These are phyloP conservation scores for Drosophila fungiperda DNA, from an alignment of 2,888 invertebrate genomes.

Conservation along the genomic window DNA sequence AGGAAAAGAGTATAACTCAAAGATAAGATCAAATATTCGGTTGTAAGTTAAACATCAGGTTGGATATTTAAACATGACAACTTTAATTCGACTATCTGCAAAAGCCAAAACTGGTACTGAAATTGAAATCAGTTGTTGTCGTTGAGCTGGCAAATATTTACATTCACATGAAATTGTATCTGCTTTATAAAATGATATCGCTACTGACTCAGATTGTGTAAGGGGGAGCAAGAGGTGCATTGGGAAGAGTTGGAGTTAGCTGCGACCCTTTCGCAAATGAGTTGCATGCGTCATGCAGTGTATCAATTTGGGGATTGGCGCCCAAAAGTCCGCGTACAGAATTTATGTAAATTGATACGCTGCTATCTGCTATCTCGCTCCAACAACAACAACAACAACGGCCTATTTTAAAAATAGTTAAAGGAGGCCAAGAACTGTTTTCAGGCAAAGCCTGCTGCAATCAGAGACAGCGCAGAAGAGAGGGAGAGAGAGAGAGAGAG, in stretches of 20 bases:
- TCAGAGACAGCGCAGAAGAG: conserved; percentile 11
- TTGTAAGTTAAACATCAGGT: background rate
- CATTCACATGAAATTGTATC: background rate
- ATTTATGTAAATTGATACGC: conserved; percentile 75
- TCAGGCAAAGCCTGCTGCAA: conserved; percentile 31
- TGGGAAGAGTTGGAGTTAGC: background rate
- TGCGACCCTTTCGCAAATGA: conserved; percentile 32
- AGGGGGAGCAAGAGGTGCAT: too few species aligned
- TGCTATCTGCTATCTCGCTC: conserved; percentile 54
- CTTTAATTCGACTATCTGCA: background rate
- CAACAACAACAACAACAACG: conserved; percentile 46
- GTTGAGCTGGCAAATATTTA: background rate
- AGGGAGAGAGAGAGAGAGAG: conserved; percentile 8
- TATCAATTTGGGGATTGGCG: conserved; percentile 76
- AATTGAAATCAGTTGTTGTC: background rate
- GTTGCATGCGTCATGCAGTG: conserved; percentile 41
- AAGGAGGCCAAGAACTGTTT: conserved; percentile 64
- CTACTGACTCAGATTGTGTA: background rate
- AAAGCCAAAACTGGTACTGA: background rate
- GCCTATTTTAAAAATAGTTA: conserved; percentile 71
- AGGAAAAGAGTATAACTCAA: background rate
- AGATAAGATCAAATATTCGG: background rate
- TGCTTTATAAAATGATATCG: background rate
- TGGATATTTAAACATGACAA: background rate
- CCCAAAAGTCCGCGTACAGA: conserved; percentile 78